Evolutionary conservation across 2,888 invertebrate genomes (phyloP), one percentile per base, ranked within the genome.

Genomic region (Callinectes sapidus): DNA sequence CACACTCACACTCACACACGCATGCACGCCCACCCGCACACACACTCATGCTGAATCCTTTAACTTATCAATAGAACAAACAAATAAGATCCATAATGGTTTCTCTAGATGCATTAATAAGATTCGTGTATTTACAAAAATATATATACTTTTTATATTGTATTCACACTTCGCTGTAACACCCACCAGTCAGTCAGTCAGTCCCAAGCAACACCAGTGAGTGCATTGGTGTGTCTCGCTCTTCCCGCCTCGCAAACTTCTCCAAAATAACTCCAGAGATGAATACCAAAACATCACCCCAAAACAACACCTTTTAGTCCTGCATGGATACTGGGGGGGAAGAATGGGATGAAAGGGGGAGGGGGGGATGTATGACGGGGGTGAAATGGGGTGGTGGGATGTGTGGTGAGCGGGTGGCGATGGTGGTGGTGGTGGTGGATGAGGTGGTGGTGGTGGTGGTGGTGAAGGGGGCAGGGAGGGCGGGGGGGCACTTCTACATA

Each of bases 121-220:
- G 85, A 90, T 28, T 77, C 42, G 18, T 90, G n/a, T 92, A 92
- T 92, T 87, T 90, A 92, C 88, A 90, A 77, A 92, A 87, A 92
- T 90, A 92, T 92, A 92, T 92, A 92, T 66, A 39, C 61, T 87
- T 87, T 88, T 71, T 42, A 61, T 91, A 71, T 87, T 92, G 28
- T 92, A 92, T 87, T n/a, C 87, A 89, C 89, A 89, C 54, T 42
- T 42, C 16, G 18, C 35, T 42, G 71, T 32, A 85, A 88, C 66
- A 81, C 16, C 87, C 87, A 48, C 14, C 88, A 28, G 10, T n/a
- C 14, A n/a, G 42, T 39, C 88, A 28, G 10, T n/a, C 14, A n/a
- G 42, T 39, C 2, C 71, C n/a, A 71, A 10, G 71, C 23, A 28
- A 71, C 71, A 16, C 66, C 2, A 71, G 42, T 91, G 42, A 28